Evolutionary conservation across 1,140 invertebrate genomes (phyloP), one percentile per base, ranked within the genome.

Genomic region (Ylistrum balloti): DNA sequence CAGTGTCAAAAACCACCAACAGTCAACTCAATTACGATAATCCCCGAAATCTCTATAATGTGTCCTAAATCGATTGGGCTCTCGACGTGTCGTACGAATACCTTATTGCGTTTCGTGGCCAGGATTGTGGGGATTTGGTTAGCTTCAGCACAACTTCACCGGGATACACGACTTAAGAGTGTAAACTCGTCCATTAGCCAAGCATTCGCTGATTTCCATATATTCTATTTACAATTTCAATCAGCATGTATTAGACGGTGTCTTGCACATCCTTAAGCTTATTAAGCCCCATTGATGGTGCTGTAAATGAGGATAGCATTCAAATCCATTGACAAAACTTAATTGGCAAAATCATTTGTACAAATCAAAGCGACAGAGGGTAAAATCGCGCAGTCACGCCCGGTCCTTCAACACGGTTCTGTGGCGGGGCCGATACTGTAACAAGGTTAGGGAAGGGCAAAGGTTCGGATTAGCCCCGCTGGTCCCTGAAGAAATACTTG

Each of bases 211-310:
- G 56, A 74, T 74, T 74, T 74, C 56, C 56, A 74, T 74, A 90
- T 88, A 91, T 88, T 91, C 41, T 91, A 91, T 91, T 91, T 91
- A 91, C 91, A 86, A 87, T 86, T 90, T 91, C 91, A 90, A 90
- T 89, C 89, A 86, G 88, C 91, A 91, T 41, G 89, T 89, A 87
- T 91, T 74, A 89, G 89, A 90, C 86, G 91, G 88, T 89, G 89
- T 91, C 87, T 45, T 28, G 87, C 87, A 91, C 85, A 74, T 86
- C 15, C 34, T 85, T 88, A 90, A 41, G 87, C 85, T 88, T 41
- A 86, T 88, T 85, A 89, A 90, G 88, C 38, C 86, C 89, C 9
- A 90, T 90, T 89, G 87, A 91, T 88, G 74, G 85, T 41, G 90
- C 86, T 86, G 88, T 89, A 88, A 45, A 88, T 48, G 86, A 88